Percentiles rank a stretch among this genome's conserved stretches.
Conservation (phyloP, 1,140 invertebrate genomes). For the Paracyclopina nana region DNA sequence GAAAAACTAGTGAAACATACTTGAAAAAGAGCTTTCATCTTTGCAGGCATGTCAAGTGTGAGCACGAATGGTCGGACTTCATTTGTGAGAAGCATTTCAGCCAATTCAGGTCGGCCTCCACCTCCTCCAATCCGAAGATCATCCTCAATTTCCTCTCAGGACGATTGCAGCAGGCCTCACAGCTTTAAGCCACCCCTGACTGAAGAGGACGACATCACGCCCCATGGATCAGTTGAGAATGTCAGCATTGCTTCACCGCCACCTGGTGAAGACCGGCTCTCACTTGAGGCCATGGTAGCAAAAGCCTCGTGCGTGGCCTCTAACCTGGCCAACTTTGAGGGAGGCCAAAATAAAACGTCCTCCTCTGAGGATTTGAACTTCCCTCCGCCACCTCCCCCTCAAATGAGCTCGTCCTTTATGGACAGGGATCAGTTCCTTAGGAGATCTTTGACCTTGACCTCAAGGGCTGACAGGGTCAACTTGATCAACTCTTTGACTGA, state of each 20-base stretch:
- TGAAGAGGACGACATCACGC: background rate
- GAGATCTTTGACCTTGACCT: background rate
- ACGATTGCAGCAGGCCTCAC: too few species aligned
- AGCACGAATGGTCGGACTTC: too few species aligned
- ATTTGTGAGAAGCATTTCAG: too few species aligned
- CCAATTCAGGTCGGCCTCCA: too few species aligned
- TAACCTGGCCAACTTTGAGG: background rate
- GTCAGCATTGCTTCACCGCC: too few species aligned
- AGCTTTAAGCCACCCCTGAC: too few species aligned
- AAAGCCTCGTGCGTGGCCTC: background rate
- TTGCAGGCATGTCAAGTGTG: too few species aligned
- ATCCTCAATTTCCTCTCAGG: too few species aligned
- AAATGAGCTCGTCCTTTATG: background rate
- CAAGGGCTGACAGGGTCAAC: background rate
- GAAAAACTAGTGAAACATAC: too few species aligned
- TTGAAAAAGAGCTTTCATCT: too few species aligned
- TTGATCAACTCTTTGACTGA: too few species aligned
- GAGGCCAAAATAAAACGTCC: background rate
- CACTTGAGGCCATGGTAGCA: background rate
- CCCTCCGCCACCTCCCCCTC: background rate
- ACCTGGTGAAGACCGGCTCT: background rate
- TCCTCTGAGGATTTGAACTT: background rate
- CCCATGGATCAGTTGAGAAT: background rate
- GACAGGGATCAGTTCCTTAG: background rate
- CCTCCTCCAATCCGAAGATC: too few species aligned